Evolutionary conservation across 2,888 invertebrate species (phyloP).

Genomic region (Ormyrus pomaceus): DNA sequence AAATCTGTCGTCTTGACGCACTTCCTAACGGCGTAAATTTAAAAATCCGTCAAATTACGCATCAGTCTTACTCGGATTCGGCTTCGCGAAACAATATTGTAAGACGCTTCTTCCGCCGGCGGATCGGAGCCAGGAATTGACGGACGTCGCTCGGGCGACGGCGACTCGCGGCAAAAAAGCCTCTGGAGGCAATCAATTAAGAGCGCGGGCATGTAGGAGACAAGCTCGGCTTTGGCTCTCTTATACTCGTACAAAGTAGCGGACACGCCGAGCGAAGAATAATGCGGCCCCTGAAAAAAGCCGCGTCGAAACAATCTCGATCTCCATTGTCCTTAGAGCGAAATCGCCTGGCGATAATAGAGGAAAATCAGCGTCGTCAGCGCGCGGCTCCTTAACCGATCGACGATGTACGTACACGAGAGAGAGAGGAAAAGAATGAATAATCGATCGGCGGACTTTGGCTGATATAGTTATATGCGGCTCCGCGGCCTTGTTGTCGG

Average conservation of each 20-base stretch:
- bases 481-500: conserved; percentile 12
- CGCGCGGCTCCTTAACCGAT: conserved; percentile 37
- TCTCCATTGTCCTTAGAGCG: not conserved
- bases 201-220: conserved; percentile 9
- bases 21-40: too few relatives aligned
- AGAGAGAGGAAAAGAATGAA: conserved; percentile 43
- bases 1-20: too few relatives aligned
- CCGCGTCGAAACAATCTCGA: conserved; percentile 8
- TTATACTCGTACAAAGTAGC: conserved; percentile 43
- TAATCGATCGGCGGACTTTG: conserved; percentile 41
- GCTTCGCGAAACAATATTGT: too few relatives aligned
- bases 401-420: not conserved
- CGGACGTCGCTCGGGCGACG: not conserved
- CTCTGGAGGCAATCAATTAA: conserved; percentile 39
- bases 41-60: too few relatives aligned
- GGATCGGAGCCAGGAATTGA: not conserved
- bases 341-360: conserved; percentile 24
- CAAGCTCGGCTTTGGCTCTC: not conserved
- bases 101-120: not conserved
- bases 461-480: conserved; percentile 45
- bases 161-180: not conserved
- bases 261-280: conserved; percentile 20
- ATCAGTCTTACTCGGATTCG: too few relatives aligned
- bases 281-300: conserved; percentile 8
- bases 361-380: conserved; percentile 45